Conservation (phyloP, 2,113 vertebrate species). For the Nothobranchius furzeri region DNA sequence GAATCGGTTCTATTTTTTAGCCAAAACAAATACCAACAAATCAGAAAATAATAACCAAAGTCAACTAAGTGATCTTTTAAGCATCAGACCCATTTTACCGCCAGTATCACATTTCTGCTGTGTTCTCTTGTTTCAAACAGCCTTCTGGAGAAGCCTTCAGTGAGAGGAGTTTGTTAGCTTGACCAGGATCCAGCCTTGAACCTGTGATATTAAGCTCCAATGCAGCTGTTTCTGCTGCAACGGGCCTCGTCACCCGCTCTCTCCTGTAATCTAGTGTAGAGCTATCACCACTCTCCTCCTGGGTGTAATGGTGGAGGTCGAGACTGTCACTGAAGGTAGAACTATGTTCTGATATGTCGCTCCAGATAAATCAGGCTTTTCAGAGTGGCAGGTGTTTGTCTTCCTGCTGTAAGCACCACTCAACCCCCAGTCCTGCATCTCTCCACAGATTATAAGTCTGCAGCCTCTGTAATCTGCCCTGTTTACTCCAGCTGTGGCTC, state of each 20-base stretch:
- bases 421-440: constrained; percentile 75
- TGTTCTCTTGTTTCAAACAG: constrained; percentile 17
- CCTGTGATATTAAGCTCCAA: constrained; percentile 17
- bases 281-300: constrained; percentile 16
- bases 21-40: too few relatives aligned
- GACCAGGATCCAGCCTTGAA: not conserved
- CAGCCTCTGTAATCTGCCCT: constrained; percentile 47
- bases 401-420: constrained; percentile 87
- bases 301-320: constrained; percentile 49
- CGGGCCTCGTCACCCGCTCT: constrained; percentile 13
- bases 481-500: constrained; percentile 69
- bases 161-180: constrained; percentile 8
- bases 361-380: constrained; percentile 88
- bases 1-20: too few relatives aligned
- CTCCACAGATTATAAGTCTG: constrained; percentile 67
- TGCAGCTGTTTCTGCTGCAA: constrained; percentile 17
- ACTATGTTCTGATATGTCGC: constrained; percentile 82
- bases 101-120: too few relatives aligned
- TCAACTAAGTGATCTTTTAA: too few relatives aligned
- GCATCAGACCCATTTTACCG: too few relatives aligned
- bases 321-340: constrained; percentile 79
- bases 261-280: constrained; percentile 6
- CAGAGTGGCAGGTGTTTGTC: constrained; percentile 89
- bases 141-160: constrained; percentile 52
- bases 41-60: too few relatives aligned